Evolutionary conservation across 2,888 invertebrate species (phyloP).

Genomic region (Drosophila neotestacea): DNA sequence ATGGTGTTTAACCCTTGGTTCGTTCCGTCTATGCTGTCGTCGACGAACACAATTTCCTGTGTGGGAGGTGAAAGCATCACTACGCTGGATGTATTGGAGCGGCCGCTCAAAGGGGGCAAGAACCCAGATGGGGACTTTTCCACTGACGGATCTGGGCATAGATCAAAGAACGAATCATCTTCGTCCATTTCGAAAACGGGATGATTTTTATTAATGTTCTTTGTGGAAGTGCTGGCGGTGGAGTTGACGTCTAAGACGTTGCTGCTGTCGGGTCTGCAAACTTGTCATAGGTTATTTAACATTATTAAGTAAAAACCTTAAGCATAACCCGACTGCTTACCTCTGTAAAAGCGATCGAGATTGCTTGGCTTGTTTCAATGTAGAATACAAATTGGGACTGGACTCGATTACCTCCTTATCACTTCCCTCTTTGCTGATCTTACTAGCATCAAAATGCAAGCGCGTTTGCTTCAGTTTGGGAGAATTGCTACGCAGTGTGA

Average conservation of each 20-base stretch:
- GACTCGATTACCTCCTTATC: slow-evolving; percentile 76
- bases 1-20: slow-evolving; percentile 61
- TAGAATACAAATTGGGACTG: slow-evolving; percentile 74
- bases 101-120: slow-evolving; percentile 39
- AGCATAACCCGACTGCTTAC: slow-evolving; percentile 45
- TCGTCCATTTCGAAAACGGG: slow-evolving; percentile 58
- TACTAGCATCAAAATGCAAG: slow-evolving; percentile 60
- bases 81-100: slow-evolving; percentile 69
- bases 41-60: slow-evolving; percentile 82
- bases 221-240: slow-evolving; percentile 14
- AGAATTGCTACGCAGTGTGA: slow-evolving; percentile 57
- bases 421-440: not conserved
- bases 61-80: slow-evolving; percentile 80
- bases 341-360: slow-evolving; percentile 66
- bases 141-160: slow-evolving; percentile 33
- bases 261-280: slow-evolving; percentile 72
- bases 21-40: slow-evolving; percentile 69
- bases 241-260: slow-evolving; percentile 38
- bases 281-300: slow-evolving; percentile 51
- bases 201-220: slow-evolving; percentile 21
- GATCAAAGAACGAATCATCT: slow-evolving; percentile 54
- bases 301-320: slow-evolving; percentile 4
- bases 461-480: slow-evolving; percentile 73
- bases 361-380: slow-evolving; percentile 56
- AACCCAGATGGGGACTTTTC: slow-evolving; percentile 2